Percentiles rank a stretch among this genome's conserved stretches.
phyloP scores from a whole-genome alignment of 2,113 vertebrate genomes.

The Petrocephalus microphthalmus region DNA sequence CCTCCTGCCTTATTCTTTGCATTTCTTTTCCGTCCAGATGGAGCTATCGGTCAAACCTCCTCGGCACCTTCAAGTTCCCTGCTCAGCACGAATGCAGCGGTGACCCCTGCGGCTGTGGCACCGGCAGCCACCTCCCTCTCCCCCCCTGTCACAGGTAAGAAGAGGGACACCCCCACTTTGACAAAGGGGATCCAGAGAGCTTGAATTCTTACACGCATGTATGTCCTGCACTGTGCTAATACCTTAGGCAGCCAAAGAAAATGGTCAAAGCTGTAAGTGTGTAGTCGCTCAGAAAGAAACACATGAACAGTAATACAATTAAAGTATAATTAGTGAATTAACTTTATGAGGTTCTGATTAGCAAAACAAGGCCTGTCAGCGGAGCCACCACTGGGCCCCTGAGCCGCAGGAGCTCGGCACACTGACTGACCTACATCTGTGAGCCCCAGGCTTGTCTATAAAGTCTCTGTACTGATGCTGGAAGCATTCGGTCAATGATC shows the following conservation, averaged over 20 bases:
- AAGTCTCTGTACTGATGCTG: background rate
- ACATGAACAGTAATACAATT: background rate
- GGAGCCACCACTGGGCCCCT: background rate
- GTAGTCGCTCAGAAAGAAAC: background rate
- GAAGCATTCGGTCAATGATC: background rate
- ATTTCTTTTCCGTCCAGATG: background rate
- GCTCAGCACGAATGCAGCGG: fast-evolving
- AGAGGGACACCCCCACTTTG: background rate
- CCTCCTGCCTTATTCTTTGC: background rate
- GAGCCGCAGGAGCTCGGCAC: background rate
- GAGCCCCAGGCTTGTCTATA: background rate
- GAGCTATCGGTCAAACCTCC: background rate
- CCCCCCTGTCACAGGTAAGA: background rate
- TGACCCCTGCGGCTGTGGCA: fast-evolving
- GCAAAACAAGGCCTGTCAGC: background rate
- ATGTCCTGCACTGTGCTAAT: background rate
- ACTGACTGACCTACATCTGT: background rate
- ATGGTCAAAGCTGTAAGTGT: background rate
- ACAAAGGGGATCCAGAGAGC: too few relatives aligned
- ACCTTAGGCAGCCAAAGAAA: background rate
- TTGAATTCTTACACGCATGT: background rate
- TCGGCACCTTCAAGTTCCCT: background rate
- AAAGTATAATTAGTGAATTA: background rate
- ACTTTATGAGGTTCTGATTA: background rate
- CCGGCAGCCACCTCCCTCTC: background rate